Base-by-base conservation (phyloP, 2,113 vertebrate species). In the Kryptolebias marmoratus region DNA sequence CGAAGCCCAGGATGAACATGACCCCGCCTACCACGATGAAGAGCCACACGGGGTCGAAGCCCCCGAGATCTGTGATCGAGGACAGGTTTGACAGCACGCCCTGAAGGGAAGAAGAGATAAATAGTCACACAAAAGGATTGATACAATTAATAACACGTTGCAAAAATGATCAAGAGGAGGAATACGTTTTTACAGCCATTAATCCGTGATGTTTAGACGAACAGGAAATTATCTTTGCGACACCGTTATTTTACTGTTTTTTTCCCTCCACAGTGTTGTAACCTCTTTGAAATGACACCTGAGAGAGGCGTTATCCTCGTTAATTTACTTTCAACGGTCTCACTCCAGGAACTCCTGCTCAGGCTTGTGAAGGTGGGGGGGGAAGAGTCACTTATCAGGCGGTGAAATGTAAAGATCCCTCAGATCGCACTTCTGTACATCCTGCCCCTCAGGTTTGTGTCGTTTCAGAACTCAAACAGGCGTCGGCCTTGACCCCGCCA, bases 11-110 rank as follows among this genome's bases (percentile, higher is more conserved):
- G 81, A 97, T 85, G 31, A 97, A 97, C 96, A 97, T 97, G 78
- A 97, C 85, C 36, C 83, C 95, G 75, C 96, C 96, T 0, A 96
- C 95, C 36, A 97, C 96, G 5, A 97, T 95, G 71, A 97, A 97
- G 72, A 97, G 94, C 96, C 96, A 97, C 55, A 97, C 96, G 0
- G 96, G 96, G 88, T 97, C 96, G 2, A 97, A 96, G 56, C 96
- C 96, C 5, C 95, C 95, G 11, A 97, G 92, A 81, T 97, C 96
- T 12, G 96, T 97, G 92, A 97, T 96, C 42, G 95, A 95, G 0
- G 95, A 95, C 82, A 97, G 93, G 86, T 97, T 97, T 83, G 95
- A 95, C 87, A 97, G 94, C 45, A 97, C 95, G 0, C 96, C 96
- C 96, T 97, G 86, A 28, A 45, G 71, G 75, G 12, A 30, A 71